Conservation (phyloP, 2,797 vertebrate genomes). For the Erethizon dorsatum region DNA sequence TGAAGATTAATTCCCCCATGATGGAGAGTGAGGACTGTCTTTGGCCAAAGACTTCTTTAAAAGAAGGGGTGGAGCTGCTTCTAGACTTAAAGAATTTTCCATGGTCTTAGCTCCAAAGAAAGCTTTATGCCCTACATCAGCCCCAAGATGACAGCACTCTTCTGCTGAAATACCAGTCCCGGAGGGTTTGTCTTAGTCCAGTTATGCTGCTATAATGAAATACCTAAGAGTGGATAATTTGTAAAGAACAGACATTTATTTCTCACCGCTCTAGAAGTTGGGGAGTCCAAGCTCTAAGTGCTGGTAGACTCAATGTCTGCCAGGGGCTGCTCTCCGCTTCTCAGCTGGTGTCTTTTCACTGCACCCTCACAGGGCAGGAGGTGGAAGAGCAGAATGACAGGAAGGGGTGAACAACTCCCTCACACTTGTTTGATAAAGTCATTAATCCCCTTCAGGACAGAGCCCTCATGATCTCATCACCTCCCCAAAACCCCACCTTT, state of each 20-base stretch:
- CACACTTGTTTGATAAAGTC: not conserved
- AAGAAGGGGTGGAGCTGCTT: not conserved
- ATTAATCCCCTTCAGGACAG: not conserved
- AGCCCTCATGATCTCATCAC: not conserved
- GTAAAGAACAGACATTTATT: not conserved
- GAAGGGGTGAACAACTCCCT: not conserved
- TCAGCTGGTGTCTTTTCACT: not conserved
- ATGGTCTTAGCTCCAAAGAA: slow-evolving; percentile 32
- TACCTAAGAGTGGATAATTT: not conserved
- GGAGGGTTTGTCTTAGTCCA: not conserved
- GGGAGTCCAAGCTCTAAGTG: not conserved
- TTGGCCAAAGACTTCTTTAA: not conserved
- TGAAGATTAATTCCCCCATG: not conserved
- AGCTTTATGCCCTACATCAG: not conserved
- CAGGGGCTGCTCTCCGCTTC: not conserved
- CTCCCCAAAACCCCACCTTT: not conserved
- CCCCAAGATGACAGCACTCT: not conserved
- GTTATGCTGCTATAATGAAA: not conserved
- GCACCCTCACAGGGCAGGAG: not conserved
- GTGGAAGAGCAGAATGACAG: not conserved
- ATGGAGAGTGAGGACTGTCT: not conserved
- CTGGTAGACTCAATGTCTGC: not conserved
- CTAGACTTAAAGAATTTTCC: slow-evolving; percentile 38
- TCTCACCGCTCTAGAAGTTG: not conserved
- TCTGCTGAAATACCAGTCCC: not conserved